A percentile compares a stretch with the other conserved stretches of the same genome.
These are phyloP conservation scores for Caenorhabditis zanzibari DNA, from an alignment of 2,888 invertebrate species.

Conservation along the genomic window DNA sequence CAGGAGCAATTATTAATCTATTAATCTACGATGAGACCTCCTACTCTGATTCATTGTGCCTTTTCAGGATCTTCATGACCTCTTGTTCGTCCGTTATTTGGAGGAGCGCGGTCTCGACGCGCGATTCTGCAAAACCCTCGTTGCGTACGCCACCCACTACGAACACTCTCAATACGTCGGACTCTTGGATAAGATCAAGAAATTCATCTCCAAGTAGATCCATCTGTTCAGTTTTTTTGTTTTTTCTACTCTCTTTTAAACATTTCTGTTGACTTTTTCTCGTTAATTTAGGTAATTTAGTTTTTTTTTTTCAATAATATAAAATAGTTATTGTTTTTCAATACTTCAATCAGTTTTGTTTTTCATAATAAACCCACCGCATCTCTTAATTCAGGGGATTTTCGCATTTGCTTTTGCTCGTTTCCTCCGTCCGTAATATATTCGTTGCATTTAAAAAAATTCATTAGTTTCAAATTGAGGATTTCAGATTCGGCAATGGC, in stretches of 20 bases:
- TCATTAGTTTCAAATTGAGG: not conserved
- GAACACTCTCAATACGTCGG: slow-evolving; percentile 95
- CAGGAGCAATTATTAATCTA: too few relatives aligned
- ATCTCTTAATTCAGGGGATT: not conserved
- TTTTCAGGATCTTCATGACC: slow-evolving; percentile 79
- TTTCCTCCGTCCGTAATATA: not conserved
- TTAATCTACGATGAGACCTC: not conserved
- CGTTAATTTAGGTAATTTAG: slow-evolving; percentile 22
- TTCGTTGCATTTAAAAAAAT: not conserved
- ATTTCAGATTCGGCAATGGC: slow-evolving; percentile 36
- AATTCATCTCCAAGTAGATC: slow-evolving; percentile 87
- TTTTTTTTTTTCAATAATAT: not conserved
- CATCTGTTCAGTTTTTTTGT: not conserved
- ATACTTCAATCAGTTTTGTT: too few relatives aligned
- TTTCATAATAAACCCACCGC: not conserved
- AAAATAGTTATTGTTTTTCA: slow-evolving; percentile 7
- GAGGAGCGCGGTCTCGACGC: slow-evolving; percentile 97
- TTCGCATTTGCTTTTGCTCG: not conserved
- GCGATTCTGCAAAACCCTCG: slow-evolving; percentile 93
- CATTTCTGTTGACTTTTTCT: slow-evolving; percentile 46
- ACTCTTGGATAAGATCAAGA: slow-evolving; percentile 91
- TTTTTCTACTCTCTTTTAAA: not conserved
- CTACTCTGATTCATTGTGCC: not conserved
- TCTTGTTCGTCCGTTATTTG: slow-evolving; percentile 91
- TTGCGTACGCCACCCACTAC: slow-evolving; percentile 92